Base-by-base conservation (phyloP, 2,888 invertebrate genomes). In the Allygus modestus region DNA sequence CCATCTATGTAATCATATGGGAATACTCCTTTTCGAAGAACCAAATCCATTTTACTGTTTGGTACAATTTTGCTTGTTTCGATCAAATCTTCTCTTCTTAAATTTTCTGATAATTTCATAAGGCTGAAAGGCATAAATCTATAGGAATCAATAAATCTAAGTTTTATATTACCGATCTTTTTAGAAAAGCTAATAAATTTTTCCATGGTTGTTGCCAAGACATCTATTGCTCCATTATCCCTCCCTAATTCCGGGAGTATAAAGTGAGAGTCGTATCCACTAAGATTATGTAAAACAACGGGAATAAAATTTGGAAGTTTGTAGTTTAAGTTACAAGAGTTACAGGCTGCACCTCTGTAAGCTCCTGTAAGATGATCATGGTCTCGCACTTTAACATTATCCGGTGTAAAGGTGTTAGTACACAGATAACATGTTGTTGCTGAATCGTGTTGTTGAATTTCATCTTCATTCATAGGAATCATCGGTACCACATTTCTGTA, bases 1-100 rank as follows among this genome's bases (percentile, higher is more conserved):
- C n/a, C 28, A 41, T 83, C 73, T 23, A 88, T 84, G 37, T 88
- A 88, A 7, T 88, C 87, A 83, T 89, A 88, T 11, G 77, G 79
- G 58, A 83, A 85, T 15, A 84, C 82, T 17, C 85, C 85, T 84
- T 86, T 86, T 33, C 84, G 51, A 20, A 81, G 20, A 33, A 84
- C 26, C 11, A 84, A 37, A n/a, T 77, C 28, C 26, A 77, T 28
- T 77, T 77, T 77, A 28, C n/a, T 28, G 2, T 26, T 51, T 23
- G 77, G 77, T 12, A 77, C 77, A 17, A 77, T 15, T 51, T 77
- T 77, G 2, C n/a, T 51, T 15, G 51, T 77, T 51, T 46, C 77
- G 7, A 51, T 77, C 0, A 77, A 28, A 77, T 77, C 20, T 28
- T 26, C 0, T 26, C 23, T 15, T 51, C n/a, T 1, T 5, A 46